These are phyloP conservation scores for Hemistola chrysoprasaria DNA, from an alignment of 2,888 invertebrate genomes.

Conservation along the genomic window DNA sequence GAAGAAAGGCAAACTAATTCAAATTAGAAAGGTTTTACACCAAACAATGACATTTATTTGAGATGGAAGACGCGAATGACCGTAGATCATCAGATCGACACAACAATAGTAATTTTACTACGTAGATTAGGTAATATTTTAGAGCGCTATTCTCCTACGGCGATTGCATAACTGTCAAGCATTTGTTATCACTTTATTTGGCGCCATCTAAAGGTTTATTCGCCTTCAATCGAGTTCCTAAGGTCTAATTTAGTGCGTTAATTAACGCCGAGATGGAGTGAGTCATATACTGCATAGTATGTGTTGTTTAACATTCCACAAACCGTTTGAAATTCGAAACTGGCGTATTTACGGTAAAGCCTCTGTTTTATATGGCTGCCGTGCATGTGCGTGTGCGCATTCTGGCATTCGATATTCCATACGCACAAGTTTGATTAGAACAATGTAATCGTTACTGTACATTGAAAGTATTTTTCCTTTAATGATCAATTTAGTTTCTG, in stretches of 20 bases:
- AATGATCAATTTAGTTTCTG: too few species aligned
- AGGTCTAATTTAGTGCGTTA: constrained; percentile 19
- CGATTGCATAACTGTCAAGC: constrained; percentile 38
- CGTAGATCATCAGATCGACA: constrained; percentile 5
- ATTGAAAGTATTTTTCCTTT: neutral
- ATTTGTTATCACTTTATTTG: constrained; percentile 11
- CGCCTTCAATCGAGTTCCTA: constrained; percentile 14
- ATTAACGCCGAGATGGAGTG: constrained; percentile 17
- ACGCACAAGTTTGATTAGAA: constrained; percentile 3
- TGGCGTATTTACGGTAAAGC: constrained; percentile 49
- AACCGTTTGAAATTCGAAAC: constrained; percentile 49
- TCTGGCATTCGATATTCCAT: constrained; percentile 8
- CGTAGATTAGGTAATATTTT: constrained; percentile 44
- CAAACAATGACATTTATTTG: constrained; percentile 23
- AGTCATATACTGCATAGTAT: constrained; percentile 35
- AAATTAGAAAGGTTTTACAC: constrained; percentile 47
- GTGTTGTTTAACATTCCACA: constrained; percentile 43
- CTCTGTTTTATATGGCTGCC: constrained; percentile 43
- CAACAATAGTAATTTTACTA: constrained; percentile 27
- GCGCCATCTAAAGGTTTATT: constrained; percentile 4
- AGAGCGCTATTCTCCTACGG: constrained; percentile 27
- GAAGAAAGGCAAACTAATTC: constrained; percentile 41
- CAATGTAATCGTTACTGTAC: constrained; percentile 6
- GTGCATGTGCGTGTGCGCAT: constrained; percentile 36
- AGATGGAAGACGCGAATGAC: constrained; percentile 8